Percentiles rank a stretch among this genome's conserved stretches.
phyloP scores from a whole-genome alignment of 1,140 invertebrate species.

The Penaeus japonicus region DNA sequence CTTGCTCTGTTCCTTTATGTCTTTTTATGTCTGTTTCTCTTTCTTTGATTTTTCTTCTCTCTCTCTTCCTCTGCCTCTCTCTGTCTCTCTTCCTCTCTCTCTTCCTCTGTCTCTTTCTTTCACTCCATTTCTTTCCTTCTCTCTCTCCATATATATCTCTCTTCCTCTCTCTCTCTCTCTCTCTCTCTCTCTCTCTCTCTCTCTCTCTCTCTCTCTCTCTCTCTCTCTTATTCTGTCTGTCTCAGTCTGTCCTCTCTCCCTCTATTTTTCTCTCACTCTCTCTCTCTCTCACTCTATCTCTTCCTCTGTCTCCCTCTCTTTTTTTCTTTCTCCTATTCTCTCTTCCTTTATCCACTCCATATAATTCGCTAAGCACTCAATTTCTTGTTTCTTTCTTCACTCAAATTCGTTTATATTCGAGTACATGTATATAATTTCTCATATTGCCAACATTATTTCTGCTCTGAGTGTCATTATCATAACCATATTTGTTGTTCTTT shows the following conservation, averaged over 20 bases:
- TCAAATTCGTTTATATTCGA: too few relatives aligned
- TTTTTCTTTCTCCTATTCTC: too few relatives aligned
- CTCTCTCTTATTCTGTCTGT: background rate
- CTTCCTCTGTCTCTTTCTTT: background rate
- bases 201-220: background rate
- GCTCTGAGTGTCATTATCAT: too few relatives aligned
- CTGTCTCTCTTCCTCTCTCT: background rate
- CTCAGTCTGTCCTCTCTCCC: background rate
- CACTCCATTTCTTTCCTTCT: background rate
- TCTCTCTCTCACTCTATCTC: background rate
- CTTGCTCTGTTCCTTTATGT: background rate
- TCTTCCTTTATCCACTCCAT: too few relatives aligned
- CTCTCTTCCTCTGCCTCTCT: background rate
- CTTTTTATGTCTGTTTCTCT: background rate
- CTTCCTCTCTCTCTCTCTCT: background rate
- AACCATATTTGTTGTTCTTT: too few relatives aligned
- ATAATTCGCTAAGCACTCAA: too few relatives aligned
- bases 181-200: conserved; percentile 1
- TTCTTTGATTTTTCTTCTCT: background rate
- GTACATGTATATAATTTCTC: too few relatives aligned
- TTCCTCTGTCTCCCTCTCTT: background rate
- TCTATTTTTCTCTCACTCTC: background rate
- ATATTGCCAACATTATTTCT: too few relatives aligned
- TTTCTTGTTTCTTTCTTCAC: too few relatives aligned
- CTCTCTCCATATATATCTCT: background rate